Evolutionary conservation across 2,113 vertebrate species (phyloP).

Genomic region (Pterophyllum scalare): DNA sequence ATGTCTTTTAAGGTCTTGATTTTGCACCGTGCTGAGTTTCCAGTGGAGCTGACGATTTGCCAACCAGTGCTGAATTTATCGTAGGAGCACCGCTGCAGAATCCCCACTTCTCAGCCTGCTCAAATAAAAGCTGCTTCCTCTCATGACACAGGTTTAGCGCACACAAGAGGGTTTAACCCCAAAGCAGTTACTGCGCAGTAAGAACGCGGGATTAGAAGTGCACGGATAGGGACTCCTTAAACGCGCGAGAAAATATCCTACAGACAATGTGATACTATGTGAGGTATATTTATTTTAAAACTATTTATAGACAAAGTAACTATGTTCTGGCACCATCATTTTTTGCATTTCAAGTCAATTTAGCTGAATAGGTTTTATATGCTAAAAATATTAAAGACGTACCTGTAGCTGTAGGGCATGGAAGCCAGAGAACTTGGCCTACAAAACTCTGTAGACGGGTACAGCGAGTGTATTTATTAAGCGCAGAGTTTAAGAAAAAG

Average conservation of each 20-base stretch:
- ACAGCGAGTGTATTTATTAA: conserved; percentile 72
- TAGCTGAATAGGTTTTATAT: conserved; percentile 60
- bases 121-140: conserved; percentile 12
- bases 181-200: background rate
- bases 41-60: conserved; percentile 28
- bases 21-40: conserved; percentile 56
- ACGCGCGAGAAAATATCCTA: conserved; percentile 50
- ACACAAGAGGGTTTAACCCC: background rate
- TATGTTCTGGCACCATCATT: conserved; percentile 61
- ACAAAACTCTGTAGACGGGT: conserved; percentile 16
- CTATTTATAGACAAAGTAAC: conserved; percentile 79
- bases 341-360: conserved; percentile 66
- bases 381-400: background rate
- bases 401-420: conserved; percentile 27
- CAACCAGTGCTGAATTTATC: conserved; percentile 47
- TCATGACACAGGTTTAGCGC: background rate
- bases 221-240: conserved; percentile 14
- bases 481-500: conserved; percentile 18
- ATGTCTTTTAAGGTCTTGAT: conserved; percentile 63
- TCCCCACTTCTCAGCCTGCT: background rate
- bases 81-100: conserved; percentile 41
- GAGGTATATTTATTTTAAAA: conserved; percentile 83
- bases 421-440: conserved; percentile 18
- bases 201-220: background rate
- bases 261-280: conserved; percentile 77